A percentile compares a stretch with the other conserved stretches of the same genome.
phyloP scores from a whole-genome alignment of 1,140 invertebrate species.

The Coenobita brevimanus region DNA sequence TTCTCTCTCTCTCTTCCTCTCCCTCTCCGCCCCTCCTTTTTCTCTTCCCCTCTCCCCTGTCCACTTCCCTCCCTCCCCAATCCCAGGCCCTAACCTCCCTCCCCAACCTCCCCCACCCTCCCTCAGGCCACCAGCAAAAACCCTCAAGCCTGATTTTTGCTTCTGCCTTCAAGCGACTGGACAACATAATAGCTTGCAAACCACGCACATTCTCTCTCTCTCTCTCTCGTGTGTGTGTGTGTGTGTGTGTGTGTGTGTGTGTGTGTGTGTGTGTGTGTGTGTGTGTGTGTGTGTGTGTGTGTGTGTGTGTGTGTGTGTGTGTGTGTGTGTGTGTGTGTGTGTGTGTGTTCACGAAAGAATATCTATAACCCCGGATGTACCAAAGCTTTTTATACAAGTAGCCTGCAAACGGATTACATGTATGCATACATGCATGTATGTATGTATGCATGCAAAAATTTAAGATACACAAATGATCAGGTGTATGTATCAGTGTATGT shows the following conservation, averaged over 20 bases:
- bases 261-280: background rate
- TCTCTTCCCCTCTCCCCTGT: background rate
- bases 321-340: background rate
- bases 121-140: background rate
- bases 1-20: background rate
- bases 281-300: background rate
- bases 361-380: no score
- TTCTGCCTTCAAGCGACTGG: background rate
- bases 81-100: background rate
- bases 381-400: no score
- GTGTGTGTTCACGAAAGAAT: no score
- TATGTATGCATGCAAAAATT: no score
- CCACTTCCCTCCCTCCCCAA: background rate
- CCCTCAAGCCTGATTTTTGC: background rate
- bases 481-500: no score
- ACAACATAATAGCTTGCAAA: no score
- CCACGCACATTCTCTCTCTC: no score
- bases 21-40: background rate
- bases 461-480: no score
- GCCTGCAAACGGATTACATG: no score
- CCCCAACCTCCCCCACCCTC: background rate
- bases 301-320: slow-evolving; percentile 11
- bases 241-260: background rate
- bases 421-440: no score
- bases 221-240: background rate